Evolutionary conservation across 2,797 vertebrate species (phyloP).

Genomic region (Pseudocheirus occidentalis): DNA sequence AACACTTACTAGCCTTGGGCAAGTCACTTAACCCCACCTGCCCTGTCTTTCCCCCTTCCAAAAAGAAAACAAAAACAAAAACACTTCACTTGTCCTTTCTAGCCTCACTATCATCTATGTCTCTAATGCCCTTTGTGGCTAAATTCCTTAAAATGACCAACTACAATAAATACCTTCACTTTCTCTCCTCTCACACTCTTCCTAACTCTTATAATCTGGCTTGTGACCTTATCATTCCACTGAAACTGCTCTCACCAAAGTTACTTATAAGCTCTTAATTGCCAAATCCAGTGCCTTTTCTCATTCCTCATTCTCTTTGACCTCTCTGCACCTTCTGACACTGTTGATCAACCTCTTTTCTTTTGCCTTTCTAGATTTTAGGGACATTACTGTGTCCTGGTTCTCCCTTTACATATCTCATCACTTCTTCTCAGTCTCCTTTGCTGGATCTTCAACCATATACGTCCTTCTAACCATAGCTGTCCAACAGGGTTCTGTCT

Average conservation of each 20-base stretch:
- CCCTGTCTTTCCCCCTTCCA: no score
- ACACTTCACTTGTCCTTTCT: background rate
- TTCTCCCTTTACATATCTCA: background rate
- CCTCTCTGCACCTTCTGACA: background rate
- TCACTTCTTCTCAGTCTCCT: background rate
- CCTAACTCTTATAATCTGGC: background rate
- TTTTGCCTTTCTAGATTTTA: background rate
- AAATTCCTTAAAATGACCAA: background rate
- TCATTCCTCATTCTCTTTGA: background rate
- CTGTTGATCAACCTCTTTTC: background rate
- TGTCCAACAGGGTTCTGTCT: background rate
- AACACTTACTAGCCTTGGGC: no score
- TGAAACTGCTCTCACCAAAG: background rate
- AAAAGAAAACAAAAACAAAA: background rate
- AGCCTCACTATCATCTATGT: background rate
- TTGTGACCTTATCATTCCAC: background rate
- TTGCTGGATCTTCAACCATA: background rate
- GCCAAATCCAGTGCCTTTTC: background rate
- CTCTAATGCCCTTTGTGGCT: background rate
- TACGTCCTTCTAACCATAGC: background rate
- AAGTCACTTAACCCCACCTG: no score
- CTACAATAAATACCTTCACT: background rate
- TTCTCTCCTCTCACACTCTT: background rate
- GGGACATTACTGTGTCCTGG: no score
- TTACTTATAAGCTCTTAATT: background rate